Base-by-base conservation (phyloP, 2,113 vertebrate species). In the Bungarus multicinctus region DNA sequence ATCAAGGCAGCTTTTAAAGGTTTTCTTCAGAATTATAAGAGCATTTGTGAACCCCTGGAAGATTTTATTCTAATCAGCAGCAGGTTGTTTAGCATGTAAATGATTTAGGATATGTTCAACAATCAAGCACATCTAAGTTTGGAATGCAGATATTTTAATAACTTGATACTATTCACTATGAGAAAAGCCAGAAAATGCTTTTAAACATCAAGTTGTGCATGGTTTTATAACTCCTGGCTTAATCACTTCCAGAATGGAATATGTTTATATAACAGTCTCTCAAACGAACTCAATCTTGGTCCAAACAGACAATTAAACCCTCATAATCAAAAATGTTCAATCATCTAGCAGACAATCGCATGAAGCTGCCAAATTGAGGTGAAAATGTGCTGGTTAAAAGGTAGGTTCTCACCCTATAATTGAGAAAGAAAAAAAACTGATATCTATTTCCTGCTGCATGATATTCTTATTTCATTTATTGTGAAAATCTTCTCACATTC, bases 221-320 rank as follows among this genome's bases (percentile, higher is more conserved):
- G 88, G 43, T 89, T 92, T 92, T 92, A 74, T 89, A 58, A 92
- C 64, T 85, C 53, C 92, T 92, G 88, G 88, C 85, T 54, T 92
- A 89, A 92, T 89, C 88, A n/a, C 52, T 92, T 92, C 53, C 88
- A 92, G 92, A 92, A 22, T 57, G 30, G 53, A 92, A 92, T 92
- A 92, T 89, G 69, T 92, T 92, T 89, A 92, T 89, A 92, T 89
- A 89, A 89, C 92, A 50, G 43, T 50, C 54, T 89, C 69, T 64
- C 88, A 89, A 92, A 92, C 34, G 3, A 85, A 89, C 69, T 52
- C 52, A 89, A 60, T 58, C 92, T 85, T 53, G 69, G 57, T 92
- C 54, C 64, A 92, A 92, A 89, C 54, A 58, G 64, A 92, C 58
- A 92, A 89, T 92, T 89, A 92, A 92, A 50, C 57, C 91, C 53